A percentile compares a stretch with the other conserved stretches of the same genome.
phyloP scores from a whole-genome alignment of 2,113 vertebrate species.

The Tamias sibiricus region DNA sequence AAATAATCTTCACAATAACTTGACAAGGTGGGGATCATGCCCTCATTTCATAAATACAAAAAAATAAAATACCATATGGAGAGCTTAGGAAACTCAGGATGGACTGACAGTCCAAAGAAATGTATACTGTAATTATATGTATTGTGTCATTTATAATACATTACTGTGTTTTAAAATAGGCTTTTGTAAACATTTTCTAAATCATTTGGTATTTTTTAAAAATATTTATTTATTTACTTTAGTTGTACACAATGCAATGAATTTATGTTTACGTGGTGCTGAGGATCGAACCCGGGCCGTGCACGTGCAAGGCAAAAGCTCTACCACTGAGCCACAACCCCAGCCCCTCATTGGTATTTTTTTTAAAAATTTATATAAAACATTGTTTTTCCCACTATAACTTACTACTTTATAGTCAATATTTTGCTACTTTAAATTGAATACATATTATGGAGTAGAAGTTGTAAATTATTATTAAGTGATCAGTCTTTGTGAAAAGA shows the following conservation, averaged over 20 bases:
- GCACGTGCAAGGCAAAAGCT: no score
- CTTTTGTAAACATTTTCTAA: not conserved
- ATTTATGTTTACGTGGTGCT: no score
- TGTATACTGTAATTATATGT: not conserved
- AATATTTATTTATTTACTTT: no score
- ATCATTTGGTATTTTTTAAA: not conserved
- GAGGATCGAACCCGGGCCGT: no score
- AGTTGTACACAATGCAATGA: no score
- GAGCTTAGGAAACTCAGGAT: not conserved
- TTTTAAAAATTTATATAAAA: not conserved
- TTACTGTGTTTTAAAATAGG: not conserved
- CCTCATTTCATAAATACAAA: not conserved
- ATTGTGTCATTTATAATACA: not conserved
- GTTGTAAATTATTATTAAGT: not conserved
- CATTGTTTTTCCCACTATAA: not conserved
- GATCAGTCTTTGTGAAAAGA: not conserved
- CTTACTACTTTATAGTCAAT: not conserved
- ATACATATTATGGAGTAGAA: not conserved
- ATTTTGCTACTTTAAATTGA: not conserved
- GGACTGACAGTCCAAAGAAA: not conserved
- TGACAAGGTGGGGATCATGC: not conserved
- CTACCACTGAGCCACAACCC: no score
- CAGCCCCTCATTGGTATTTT: no score
- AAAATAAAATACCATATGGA: not conserved
- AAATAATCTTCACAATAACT: not conserved